Evolutionary conservation across 2,888 invertebrate species (phyloP).

Genomic region (Stenurella melanura): DNA sequence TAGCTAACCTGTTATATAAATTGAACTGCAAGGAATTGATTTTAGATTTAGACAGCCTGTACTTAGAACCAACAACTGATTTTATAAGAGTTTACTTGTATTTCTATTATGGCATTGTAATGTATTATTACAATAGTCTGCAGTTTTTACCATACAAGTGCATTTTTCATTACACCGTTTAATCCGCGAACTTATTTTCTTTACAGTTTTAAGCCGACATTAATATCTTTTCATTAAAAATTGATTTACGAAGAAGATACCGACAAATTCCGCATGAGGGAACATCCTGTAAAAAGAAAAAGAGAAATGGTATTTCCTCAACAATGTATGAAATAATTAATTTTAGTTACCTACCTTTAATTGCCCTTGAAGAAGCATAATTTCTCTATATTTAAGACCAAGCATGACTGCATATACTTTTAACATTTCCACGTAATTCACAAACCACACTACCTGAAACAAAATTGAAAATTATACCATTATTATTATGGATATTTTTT

Average conservation of each 20-base stretch:
- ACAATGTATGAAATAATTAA: slow-evolving; percentile 7
- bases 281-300: slow-evolving; percentile 9
- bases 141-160: too few relatives aligned
- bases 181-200: not conserved
- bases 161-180: not conserved
- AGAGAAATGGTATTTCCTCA: slow-evolving; percentile 10
- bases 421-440: slow-evolving; percentile 13
- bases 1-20: too few relatives aligned
- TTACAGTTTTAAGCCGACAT: not conserved
- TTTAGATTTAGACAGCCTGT: too few relatives aligned
- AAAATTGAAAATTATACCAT: slow-evolving; percentile 7
- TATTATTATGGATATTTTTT: not conserved
- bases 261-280: slow-evolving; percentile 10
- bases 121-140: too few relatives aligned
- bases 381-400: not conserved
- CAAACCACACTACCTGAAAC: slow-evolving; percentile 11
- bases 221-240: not conserved
- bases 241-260: not conserved
- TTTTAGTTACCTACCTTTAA: slow-evolving; percentile 25
- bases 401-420: slow-evolving; percentile 15
- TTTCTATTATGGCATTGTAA: too few relatives aligned
- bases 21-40: too few relatives aligned
- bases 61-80: too few relatives aligned
- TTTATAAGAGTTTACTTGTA: too few relatives aligned
- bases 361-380: slow-evolving; percentile 25